A percentile compares a stretch with the other conserved stretches of the same genome.
These are phyloP conservation scores for Atta cephalotes DNA, from an alignment of 1,140 invertebrate genomes.

Conservation along the genomic window DNA sequence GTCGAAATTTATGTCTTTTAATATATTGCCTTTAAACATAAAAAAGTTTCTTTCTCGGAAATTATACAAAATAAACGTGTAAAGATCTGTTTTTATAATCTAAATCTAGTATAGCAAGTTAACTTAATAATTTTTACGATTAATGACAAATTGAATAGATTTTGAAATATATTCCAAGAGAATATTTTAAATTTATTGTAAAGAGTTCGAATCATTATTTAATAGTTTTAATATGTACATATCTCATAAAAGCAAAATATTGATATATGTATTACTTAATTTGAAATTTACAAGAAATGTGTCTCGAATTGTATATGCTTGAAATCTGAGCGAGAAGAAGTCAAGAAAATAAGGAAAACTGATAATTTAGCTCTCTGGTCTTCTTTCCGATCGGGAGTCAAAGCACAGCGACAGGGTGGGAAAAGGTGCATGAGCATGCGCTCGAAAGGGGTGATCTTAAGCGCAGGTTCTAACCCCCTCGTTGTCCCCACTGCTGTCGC, in stretches of 20 bases:
- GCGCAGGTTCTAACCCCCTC: conserved; percentile 83
- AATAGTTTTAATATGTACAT: background rate
- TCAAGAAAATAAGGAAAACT: conserved; percentile 31
- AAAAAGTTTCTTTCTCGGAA: background rate
- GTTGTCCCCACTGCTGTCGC: conserved; percentile 72
- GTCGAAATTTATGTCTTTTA: background rate
- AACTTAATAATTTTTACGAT: background rate
- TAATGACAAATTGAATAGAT: background rate
- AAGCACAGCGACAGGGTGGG: conserved; percentile 75
- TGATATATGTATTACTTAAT: background rate
- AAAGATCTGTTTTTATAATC: background rate
- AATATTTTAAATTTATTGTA: background rate
- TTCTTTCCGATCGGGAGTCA: conserved; percentile 78
- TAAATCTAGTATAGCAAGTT: background rate
- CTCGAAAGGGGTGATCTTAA: conserved; percentile 78
- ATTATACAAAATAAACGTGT: background rate
- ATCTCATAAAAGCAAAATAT: background rate
- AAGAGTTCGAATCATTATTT: background rate
- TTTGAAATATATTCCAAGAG: background rate
- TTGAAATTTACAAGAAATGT: conserved; percentile 1
- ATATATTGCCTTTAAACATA: background rate
- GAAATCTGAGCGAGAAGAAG: background rate
- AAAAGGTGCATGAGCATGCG: conserved; percentile 81
- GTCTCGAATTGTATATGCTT: background rate
- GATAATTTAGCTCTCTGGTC: conserved; percentile 66